Conservation (phyloP, 2,797 vertebrate genomes). For the Malurus leucopterus region DNA sequence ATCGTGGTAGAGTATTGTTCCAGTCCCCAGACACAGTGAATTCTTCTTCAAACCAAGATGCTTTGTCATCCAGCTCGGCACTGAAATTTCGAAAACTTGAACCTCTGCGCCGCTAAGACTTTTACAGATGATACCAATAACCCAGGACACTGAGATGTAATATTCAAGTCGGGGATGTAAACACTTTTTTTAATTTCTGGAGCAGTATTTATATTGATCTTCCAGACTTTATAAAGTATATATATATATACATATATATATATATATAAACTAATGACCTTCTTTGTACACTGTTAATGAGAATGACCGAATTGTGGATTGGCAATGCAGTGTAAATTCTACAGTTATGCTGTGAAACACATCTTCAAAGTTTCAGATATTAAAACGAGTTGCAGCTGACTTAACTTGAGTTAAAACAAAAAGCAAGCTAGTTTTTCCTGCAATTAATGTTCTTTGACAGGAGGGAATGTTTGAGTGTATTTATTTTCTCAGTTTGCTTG, state of each 20-base stretch:
- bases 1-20: constrained; percentile 91
- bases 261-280: constrained; percentile 62
- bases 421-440: constrained; percentile 43
- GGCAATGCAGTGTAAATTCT: constrained; percentile 67
- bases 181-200: constrained; percentile 69
- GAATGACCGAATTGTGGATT: constrained; percentile 56
- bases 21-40: constrained; percentile 81
- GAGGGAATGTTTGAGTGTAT: constrained; percentile 42
- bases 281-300: constrained; percentile 71
- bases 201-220: constrained; percentile 84
- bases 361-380: constrained; percentile 63
- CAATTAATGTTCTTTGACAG: constrained; percentile 40
- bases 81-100: constrained; percentile 93
- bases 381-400: constrained; percentile 42
- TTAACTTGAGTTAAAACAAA: constrained; percentile 59
- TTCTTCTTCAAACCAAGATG: constrained; percentile 79
- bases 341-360: constrained; percentile 68
- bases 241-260: constrained; percentile 26
- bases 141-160: constrained; percentile 80
- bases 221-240: constrained; percentile 72
- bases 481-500: constrained; percentile 66
- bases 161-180: constrained; percentile 73
- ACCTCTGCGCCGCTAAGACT: constrained; percentile 88
- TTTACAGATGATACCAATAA: constrained; percentile 69
- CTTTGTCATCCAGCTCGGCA: constrained; percentile 82